Base-by-base conservation (phyloP, 2,888 invertebrate genomes). In the Drosophila suboccidentalis region DNA sequence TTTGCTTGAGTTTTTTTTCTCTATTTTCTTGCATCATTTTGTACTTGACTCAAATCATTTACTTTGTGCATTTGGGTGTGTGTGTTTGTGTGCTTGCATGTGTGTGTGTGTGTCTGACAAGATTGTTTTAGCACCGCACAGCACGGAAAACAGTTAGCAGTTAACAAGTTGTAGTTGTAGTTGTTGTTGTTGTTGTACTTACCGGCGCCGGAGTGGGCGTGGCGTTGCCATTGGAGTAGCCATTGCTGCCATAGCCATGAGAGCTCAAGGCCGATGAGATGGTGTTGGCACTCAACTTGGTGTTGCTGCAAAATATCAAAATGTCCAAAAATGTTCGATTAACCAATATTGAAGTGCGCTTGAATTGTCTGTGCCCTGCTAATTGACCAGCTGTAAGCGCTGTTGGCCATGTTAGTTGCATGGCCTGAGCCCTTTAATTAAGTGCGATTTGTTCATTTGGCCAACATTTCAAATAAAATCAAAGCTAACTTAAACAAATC, bases 191-290 rank as follows among this genome's bases (percentile, higher is more conserved):
- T 1, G 26, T 26, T 26, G 10, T 19, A 88, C 92, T 92, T 89
- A 92, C 92, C 89, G 91, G 90, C 75, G 90, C 90, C 63, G 89
- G 87, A 46, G 89, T 80, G 49, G 91, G 90, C 50, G 90, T 75
- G 11, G 88, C 80, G 78, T 70, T 89, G 78, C 91, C 91, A 78
- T 92, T 92, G 70, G 90, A 80, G 69, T 89, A 93, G 64, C 93
- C 90, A 64, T 93, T 92, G 87, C 89, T 90, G 71, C 74, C 72
- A 46, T 86, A 92, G 62, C 92, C 92, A 57, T 94, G 94, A 67
- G 92, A 92, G 71, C 94, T 93, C 79, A 97, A 93, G 63, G 96
- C 96, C 65, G 96, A 95, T 65, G 96, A 95, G 89, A 97, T 96
- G 54, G 96, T 94, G 90, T 94, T 95, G 75, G 95, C 95, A 75